Evolutionary conservation across 2,888 invertebrate species (phyloP).

Genomic region (Trichopria drosophilae): DNA sequence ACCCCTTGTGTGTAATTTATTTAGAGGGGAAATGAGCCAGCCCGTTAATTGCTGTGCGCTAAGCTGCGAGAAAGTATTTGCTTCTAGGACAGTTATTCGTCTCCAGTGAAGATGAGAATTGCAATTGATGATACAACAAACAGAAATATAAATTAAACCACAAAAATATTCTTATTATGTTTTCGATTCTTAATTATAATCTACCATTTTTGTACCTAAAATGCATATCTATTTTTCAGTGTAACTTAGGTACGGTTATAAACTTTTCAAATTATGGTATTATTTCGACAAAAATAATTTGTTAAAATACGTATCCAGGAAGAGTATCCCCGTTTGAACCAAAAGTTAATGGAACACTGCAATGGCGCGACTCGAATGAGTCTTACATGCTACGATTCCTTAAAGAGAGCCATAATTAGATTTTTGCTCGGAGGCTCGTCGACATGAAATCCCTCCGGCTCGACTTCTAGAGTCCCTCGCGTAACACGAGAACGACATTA

Average conservation of each 20-base stretch:
- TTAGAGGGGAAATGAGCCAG: constrained; percentile 43
- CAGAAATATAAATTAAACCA: not conserved
- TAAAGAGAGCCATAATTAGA: constrained; percentile 38
- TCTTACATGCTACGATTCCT: constrained; percentile 27
- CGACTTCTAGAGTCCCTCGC: constrained; percentile 32
- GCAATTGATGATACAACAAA: constrained; percentile 9
- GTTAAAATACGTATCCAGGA: no score
- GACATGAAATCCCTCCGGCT: constrained; percentile 34
- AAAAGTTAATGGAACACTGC: no score
- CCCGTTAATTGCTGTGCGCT: constrained; percentile 51
- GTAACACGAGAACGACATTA: constrained; percentile 58
- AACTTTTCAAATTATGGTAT: no score
- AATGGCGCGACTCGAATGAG: no score
- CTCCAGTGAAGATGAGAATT: constrained; percentile 22
- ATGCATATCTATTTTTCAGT: no score
- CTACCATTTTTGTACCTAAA: no score
- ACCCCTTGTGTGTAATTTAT: constrained; percentile 45
- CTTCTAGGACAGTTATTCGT: not conserved
- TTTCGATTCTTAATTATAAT: not conserved
- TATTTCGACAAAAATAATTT: no score
- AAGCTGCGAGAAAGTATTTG: constrained; percentile 49
- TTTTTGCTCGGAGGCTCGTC: constrained; percentile 32
- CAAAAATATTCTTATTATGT: not conserved
- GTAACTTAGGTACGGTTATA: no score
- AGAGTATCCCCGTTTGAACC: no score